Conservation (phyloP, 2,113 vertebrate genomes). For the Stictonetta naevosa region DNA sequence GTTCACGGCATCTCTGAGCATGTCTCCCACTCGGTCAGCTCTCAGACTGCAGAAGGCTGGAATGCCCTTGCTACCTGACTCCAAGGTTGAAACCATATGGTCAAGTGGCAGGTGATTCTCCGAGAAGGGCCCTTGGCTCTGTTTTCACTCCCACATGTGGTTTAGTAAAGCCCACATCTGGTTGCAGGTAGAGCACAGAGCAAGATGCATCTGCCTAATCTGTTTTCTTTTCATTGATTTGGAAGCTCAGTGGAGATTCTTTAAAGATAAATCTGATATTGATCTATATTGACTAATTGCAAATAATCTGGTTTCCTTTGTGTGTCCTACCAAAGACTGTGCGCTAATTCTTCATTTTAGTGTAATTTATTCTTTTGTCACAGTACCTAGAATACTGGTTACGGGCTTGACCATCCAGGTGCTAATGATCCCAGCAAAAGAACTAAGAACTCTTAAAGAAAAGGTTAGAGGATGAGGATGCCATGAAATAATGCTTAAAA, state of each 20-base stretch:
- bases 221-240: constrained; percentile 33
- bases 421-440: background rate
- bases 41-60: background rate
- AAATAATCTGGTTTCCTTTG: background rate
- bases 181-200: constrained; percentile 34
- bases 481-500: background rate
- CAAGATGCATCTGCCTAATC: constrained; percentile 56
- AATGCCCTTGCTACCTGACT: constrained; percentile 67
- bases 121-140: constrained; percentile 70
- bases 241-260: constrained; percentile 17
- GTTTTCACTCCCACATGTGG: constrained; percentile 70
- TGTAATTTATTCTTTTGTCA: background rate
- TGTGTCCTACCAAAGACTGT: background rate
- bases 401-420: background rate
- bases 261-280: constrained; percentile 10
- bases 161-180: constrained; percentile 66
- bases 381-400: background rate
- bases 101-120: constrained; percentile 66
- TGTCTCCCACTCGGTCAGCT: constrained; percentile 23
- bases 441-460: background rate
- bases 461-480: background rate
- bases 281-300: background rate
- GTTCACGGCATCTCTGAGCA: background rate
- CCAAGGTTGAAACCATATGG: constrained; percentile 75
- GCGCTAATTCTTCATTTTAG: background rate